Evolutionary conservation across 1,140 invertebrate species (phyloP), one percentile per base, ranked within the genome.

Genomic region (Procambarus virginalis): DNA sequence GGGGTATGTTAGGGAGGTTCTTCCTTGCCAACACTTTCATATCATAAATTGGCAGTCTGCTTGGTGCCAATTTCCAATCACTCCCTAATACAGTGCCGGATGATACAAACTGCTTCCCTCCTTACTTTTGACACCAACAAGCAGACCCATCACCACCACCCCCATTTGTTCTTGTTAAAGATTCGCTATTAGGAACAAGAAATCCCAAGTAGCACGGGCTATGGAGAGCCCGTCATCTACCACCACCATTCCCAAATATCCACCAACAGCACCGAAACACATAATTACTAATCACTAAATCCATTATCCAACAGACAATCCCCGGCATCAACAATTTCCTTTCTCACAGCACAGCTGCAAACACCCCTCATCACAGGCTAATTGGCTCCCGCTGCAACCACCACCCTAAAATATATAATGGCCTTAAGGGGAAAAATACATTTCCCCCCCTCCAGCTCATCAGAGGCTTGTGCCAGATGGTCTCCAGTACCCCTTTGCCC

Each of bases 291-390:
- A 64, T 64, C 17, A 64, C 60, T 20, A 64, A 64, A 17, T 64
- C 60, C 60, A 64, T 20, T 17, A 64, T 17, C 9, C 3, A 20
- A 17, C 60, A 64, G 10, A 8, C 55, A 64, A 64, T 64, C 60
- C 60, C 60, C 17, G 10, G 10, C 17, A 64, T 20, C 60, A 64
- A 20, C 17, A 64, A 64, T 64, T 64, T 64, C 60, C 60, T 64
- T 64, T 64, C 60, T 64, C 60, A 64, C 60, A 64, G 60, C 9
- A 64, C 60, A 64, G 60, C 60, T 64, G 60, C 60, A 12, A 64
- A 64, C 60, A 64, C 60, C 60, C 60, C 55, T 58, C 55, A 64
- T 64, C 60, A 64, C 60, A 64, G 60, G 60, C 60, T 64, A 64
- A 64, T 64, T 64, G 60, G 60, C 60, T 64, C 3, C 34, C 17